Percentiles rank a stretch among this genome's conserved stretches.
phyloP scores from a whole-genome alignment of 2,888 invertebrate genomes.

The Melipona beecheii region DNA sequence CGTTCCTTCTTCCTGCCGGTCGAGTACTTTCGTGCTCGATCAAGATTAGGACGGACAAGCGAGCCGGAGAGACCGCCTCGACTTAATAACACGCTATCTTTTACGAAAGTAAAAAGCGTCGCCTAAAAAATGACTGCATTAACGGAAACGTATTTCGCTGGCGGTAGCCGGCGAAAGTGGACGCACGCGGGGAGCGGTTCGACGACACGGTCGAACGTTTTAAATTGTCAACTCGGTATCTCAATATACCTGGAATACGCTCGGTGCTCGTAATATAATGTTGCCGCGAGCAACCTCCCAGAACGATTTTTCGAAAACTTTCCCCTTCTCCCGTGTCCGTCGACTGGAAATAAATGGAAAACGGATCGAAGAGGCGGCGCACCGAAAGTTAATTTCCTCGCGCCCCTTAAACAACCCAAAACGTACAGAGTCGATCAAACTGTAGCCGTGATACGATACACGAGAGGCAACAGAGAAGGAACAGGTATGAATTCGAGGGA shows the following conservation, averaged over 20 bases:
- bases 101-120: slow-evolving; percentile 28
- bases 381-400: neutral
- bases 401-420: neutral
- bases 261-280: no score
- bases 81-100: slow-evolving; percentile 54
- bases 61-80: slow-evolving; percentile 45
- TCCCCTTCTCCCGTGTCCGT: neutral
- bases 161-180: slow-evolving; percentile 31
- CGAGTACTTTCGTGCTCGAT: slow-evolving; percentile 59
- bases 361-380: neutral
- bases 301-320: neutral
- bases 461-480: neutral
- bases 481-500: neutral
- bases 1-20: slow-evolving; percentile 46
- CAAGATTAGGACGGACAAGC: slow-evolving; percentile 65
- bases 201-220: no score
- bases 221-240: no score
- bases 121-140: slow-evolving; percentile 50
- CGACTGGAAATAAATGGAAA: neutral
- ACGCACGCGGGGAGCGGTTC: slow-evolving; percentile 12
- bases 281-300: no score
- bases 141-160: slow-evolving; percentile 37
- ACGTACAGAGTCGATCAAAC: slow-evolving; percentile 13
- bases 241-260: no score
- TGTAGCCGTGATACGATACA: neutral